phyloP scores from a whole-genome alignment of 2,113 vertebrate species.

The Melospiza georgiana region DNA sequence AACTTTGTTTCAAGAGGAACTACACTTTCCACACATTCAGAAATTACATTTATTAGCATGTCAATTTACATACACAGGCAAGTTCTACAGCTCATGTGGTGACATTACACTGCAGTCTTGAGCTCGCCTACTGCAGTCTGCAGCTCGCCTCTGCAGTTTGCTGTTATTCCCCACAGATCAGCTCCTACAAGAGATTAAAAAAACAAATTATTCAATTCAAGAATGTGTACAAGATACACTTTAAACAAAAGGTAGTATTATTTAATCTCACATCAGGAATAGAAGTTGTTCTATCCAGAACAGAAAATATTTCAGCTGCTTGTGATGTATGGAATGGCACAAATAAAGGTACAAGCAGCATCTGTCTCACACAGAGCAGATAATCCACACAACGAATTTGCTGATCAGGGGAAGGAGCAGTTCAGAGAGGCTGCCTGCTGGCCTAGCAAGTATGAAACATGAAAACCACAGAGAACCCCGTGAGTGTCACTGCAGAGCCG shows the following conservation, averaged over 20 bases:
- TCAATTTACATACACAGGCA: not conserved
- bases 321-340: fast-evolving
- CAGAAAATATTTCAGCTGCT: not conserved
- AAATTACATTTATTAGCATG: conserved; percentile 66
- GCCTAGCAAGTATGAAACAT: not conserved
- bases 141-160: not conserved
- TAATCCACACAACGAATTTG: fast-evolving
- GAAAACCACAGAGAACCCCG: not conserved
- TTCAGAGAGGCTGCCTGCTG: not conserved
- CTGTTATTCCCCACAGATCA: not conserved
- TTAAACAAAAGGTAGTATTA: not conserved
- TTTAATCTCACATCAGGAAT: not conserved
- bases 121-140: conserved; percentile 1
- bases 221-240: not conserved
- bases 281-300: not conserved
- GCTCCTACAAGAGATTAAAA: conserved; percentile 52
- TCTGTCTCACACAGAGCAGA: fast-evolving
- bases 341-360: not conserved
- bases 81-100: not conserved
- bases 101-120: not conserved
- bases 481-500: not conserved
- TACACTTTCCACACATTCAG: not conserved
- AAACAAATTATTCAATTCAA: not conserved
- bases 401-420: too few relatives aligned
- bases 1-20: not conserved